A percentile compares a stretch with the other conserved stretches of the same genome.
Conservation (phyloP, 1,140 invertebrate genomes). For the Drosophila elegans region DNA sequence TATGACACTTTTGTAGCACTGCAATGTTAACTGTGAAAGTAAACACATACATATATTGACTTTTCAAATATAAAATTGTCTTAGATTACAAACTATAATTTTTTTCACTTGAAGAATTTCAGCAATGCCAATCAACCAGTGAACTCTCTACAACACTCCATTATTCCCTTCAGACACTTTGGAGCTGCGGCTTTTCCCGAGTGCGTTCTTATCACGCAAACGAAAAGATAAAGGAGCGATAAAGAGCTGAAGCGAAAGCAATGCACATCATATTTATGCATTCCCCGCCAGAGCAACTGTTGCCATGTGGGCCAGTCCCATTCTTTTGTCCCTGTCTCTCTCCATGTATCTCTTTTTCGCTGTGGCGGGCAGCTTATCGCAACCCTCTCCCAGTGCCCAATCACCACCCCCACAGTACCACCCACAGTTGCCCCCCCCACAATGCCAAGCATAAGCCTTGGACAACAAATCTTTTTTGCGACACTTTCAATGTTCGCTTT, state of each 20-base stretch:
- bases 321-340: background rate
- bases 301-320: constrained; percentile 16
- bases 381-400: background rate
- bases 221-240: constrained; percentile 27
- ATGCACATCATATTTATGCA: constrained; percentile 42
- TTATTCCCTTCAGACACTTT: constrained; percentile 21
- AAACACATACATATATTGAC: too few species aligned
- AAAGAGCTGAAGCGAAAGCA: constrained; percentile 14
- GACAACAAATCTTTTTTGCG: constrained; percentile 46
- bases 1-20: too few species aligned
- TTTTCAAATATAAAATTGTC: too few species aligned
- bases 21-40: too few species aligned
- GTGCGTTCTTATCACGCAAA: constrained; percentile 19
- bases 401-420: background rate
- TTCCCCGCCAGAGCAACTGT: constrained; percentile 20
- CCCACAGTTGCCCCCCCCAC: constrained; percentile 23
- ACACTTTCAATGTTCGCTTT: constrained; percentile 16
- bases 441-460: constrained; percentile 49
- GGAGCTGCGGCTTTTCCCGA: background rate
- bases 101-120: constrained; percentile 2
- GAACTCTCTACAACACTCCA: constrained; percentile 16
- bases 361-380: constrained; percentile 36
- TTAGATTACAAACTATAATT: too few species aligned
- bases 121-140: constrained; percentile 17
- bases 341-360: constrained; percentile 19